A percentile compares a stretch with the other conserved stretches of the same genome.
Conservation (phyloP, 2,797 vertebrate species). For the Enteromius trimaculatus region DNA sequence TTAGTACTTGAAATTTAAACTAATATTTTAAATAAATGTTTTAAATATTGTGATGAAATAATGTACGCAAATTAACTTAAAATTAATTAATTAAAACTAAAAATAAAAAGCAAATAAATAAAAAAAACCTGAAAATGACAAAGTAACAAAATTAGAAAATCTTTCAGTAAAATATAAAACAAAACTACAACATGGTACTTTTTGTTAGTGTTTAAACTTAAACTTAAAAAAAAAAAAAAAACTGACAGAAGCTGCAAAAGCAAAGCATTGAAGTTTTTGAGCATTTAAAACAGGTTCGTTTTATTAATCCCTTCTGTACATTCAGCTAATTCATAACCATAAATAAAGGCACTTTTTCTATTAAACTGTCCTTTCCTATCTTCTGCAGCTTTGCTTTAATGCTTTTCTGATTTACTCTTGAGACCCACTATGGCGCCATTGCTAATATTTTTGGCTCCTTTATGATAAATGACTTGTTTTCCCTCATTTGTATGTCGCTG, state of each 20-base stretch:
- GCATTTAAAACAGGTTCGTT: neutral
- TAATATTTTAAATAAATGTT: no score
- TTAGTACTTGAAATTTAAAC: neutral
- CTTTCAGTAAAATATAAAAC: neutral
- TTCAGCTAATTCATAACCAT: neutral
- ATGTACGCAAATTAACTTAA: no score
- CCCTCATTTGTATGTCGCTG: neutral
- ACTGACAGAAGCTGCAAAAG: neutral
- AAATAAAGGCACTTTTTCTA: constrained; percentile 11
- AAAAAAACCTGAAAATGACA: neutral
- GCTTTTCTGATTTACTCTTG: constrained; percentile 31
- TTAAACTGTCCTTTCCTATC: neutral
- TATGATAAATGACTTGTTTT: neutral
- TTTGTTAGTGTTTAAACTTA: neutral
- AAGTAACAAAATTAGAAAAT: neutral
- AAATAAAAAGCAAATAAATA: neutral
- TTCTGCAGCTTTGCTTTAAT: neutral
- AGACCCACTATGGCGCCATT: neutral
- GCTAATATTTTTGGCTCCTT: neutral
- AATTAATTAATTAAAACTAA: no score
- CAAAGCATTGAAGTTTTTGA: neutral
- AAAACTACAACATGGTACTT: neutral
- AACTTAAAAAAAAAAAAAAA: neutral
- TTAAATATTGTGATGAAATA: neutral
- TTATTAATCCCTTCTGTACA: neutral